A percentile compares a stretch with the other conserved stretches of the same genome.
These are phyloP conservation scores for Scaptomyza flava DNA, from an alignment of 2,888 invertebrate genomes.

Conservation along the genomic window DNA sequence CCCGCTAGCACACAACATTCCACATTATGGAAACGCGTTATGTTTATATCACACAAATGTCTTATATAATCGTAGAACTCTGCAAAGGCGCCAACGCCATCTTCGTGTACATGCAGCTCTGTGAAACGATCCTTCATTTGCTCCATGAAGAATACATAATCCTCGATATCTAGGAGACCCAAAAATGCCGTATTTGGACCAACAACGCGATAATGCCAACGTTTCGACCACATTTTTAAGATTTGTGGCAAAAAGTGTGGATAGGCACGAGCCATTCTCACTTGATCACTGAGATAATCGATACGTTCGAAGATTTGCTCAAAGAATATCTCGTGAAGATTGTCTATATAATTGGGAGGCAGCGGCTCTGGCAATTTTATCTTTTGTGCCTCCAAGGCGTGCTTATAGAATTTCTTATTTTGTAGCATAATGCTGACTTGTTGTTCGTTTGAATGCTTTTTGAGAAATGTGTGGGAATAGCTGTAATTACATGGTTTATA, in stretches of 20 bases:
- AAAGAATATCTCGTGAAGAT: slow-evolving; percentile 67
- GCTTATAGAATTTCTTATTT: slow-evolving; percentile 51
- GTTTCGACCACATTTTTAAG: slow-evolving; percentile 55
- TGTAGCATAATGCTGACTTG: slow-evolving; percentile 43
- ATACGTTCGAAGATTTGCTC: slow-evolving; percentile 70
- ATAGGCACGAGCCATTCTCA: slow-evolving; percentile 71
- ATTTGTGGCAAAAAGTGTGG: slow-evolving; percentile 65
- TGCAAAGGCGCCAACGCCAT: slow-evolving; percentile 60
- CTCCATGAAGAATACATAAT: slow-evolving; percentile 70
- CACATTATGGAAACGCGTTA: slow-evolving; percentile 43
- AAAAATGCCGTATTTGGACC: slow-evolving; percentile 63
- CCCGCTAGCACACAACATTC: slow-evolving; percentile 63
- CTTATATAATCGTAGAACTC: slow-evolving; percentile 66
- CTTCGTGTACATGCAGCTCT: slow-evolving; percentile 67
- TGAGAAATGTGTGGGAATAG: slow-evolving; percentile 25
- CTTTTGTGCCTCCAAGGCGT: slow-evolving; percentile 45
- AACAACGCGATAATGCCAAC: slow-evolving; percentile 46
- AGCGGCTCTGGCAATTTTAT: slow-evolving; percentile 11
- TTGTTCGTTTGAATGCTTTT: slow-evolving; percentile 24
- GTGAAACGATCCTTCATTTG: slow-evolving; percentile 60
- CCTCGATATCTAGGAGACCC: slow-evolving; percentile 60
- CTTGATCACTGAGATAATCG: slow-evolving; percentile 59
- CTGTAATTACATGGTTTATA: slow-evolving; percentile 16
- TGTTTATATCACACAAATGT: slow-evolving; percentile 65
- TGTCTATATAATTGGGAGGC: slow-evolving; percentile 58